Conservation (phyloP, 1,140 invertebrate genomes). For the Tetramorium parvispinum region DNA sequence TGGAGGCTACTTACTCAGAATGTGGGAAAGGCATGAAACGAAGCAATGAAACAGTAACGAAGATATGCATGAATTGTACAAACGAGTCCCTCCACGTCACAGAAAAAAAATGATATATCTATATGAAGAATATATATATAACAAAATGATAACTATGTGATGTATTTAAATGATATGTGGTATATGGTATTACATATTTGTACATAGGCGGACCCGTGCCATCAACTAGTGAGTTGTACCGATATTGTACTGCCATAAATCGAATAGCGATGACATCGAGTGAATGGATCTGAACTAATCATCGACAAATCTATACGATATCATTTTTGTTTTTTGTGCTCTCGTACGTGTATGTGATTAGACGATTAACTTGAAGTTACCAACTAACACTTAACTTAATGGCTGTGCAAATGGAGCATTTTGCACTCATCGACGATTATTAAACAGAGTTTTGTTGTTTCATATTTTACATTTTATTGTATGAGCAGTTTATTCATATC, state of each 20-base stretch:
- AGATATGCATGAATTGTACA: slow-evolving; percentile 85
- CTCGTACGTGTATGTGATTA: slow-evolving; percentile 57
- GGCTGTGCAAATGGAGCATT: slow-evolving; percentile 62
- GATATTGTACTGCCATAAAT: slow-evolving; percentile 80
- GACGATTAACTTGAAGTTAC: slow-evolving; percentile 61
- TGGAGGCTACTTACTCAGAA: slow-evolving; percentile 81
- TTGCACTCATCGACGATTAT: slow-evolving; percentile 59
- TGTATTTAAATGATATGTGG: slow-evolving; percentile 86
- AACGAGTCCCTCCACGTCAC: slow-evolving; percentile 86
- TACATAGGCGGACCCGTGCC: slow-evolving; percentile 85
- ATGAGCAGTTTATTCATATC: slow-evolving; percentile 42
- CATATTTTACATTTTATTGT: slow-evolving; percentile 59
- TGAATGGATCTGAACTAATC: slow-evolving; percentile 61
- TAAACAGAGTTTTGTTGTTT: slow-evolving; percentile 51
- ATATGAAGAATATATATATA: slow-evolving; percentile 81
- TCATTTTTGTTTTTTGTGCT: slow-evolving; percentile 54
- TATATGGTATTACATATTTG: slow-evolving; percentile 86
- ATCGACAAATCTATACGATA: slow-evolving; percentile 50
- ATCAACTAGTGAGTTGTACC: slow-evolving; percentile 85
- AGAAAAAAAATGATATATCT: slow-evolving; percentile 81
- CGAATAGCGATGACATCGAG: slow-evolving; percentile 66
- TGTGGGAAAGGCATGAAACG: slow-evolving; percentile 79
- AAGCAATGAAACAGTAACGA: slow-evolving; percentile 85
- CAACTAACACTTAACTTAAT: slow-evolving; percentile 59
- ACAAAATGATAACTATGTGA: slow-evolving; percentile 84